Evolutionary conservation across 2,797 vertebrate species (phyloP).

Genomic region (Prunella strophiata): DNA sequence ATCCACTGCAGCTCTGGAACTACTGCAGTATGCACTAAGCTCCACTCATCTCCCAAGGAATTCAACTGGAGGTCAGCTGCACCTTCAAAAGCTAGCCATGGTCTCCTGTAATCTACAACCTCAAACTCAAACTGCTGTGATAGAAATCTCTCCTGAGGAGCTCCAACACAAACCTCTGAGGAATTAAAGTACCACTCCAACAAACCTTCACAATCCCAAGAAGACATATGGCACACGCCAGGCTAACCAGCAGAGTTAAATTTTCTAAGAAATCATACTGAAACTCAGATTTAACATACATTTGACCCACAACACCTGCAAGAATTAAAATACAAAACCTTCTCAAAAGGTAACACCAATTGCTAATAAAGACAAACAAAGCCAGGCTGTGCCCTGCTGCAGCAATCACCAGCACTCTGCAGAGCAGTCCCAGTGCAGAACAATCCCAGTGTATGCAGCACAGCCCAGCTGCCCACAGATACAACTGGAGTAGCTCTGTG

Average conservation of each 20-base stretch:
- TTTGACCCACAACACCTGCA: not conserved
- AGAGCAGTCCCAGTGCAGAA: not conserved
- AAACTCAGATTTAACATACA: not conserved
- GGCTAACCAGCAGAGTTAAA: not conserved
- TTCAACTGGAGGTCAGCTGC: not conserved
- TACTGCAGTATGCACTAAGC: not conserved
- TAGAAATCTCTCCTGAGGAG: not conserved
- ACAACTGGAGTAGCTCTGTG: not conserved
- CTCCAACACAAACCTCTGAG: not conserved
- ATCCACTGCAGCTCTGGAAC: not conserved
- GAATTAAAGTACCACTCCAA: not conserved
- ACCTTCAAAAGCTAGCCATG: not conserved
- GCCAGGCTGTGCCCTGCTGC: not conserved
- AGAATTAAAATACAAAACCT: not conserved
- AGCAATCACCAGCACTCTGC: not conserved
- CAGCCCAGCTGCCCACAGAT: not conserved
- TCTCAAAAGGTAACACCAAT: not conserved
- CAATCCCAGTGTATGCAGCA: not conserved
- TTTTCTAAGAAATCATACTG: not conserved
- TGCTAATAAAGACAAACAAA: not conserved
- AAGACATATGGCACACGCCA: rapidly evolving
- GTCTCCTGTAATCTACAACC: not conserved
- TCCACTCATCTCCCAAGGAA: not conserved
- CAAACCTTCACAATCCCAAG: not conserved
- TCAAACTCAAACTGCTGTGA: not conserved